Evolutionary conservation across 2,113 vertebrate species (phyloP).

Genomic region (Prunella himalayana): DNA sequence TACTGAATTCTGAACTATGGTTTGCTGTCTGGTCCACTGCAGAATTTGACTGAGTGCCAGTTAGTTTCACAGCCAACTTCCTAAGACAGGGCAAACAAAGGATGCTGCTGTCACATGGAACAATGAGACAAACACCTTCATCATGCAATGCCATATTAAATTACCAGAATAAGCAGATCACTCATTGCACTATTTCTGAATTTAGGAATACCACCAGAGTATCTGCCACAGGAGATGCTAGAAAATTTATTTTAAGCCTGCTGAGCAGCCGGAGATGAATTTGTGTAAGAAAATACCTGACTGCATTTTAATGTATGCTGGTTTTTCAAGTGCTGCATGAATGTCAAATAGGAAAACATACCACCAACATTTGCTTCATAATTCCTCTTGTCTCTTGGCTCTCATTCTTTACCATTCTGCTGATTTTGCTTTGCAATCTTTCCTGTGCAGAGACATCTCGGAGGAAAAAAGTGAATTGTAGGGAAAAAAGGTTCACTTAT

Average conservation of each 20-base stretch:
- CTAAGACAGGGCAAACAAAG: not conserved
- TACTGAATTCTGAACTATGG: not conserved
- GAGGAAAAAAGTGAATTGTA: not conserved
- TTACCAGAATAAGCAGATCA: not conserved
- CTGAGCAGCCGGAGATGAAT: not conserved
- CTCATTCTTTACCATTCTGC: not conserved
- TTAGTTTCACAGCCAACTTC: not conserved
- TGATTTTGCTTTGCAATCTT: not conserved
- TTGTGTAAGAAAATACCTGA: not conserved
- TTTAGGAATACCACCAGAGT: not conserved
- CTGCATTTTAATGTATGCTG: not conserved
- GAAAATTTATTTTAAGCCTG: not conserved
- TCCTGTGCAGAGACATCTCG: not conserved
- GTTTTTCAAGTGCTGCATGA: not conserved
- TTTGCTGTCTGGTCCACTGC: not conserved
- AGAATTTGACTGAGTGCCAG: not conserved
- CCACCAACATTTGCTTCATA: not conserved
- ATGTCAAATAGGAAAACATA: not conserved
- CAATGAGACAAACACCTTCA: not conserved
- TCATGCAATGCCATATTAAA: not conserved
- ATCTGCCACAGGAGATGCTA: not conserved
- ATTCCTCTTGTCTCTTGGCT: not conserved
- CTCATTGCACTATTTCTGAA: not conserved
- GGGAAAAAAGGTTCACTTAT: not conserved
- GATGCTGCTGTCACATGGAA: not conserved